phyloP scores from a whole-genome alignment of 2,888 invertebrate species.

The Papilio demoleus region DNA sequence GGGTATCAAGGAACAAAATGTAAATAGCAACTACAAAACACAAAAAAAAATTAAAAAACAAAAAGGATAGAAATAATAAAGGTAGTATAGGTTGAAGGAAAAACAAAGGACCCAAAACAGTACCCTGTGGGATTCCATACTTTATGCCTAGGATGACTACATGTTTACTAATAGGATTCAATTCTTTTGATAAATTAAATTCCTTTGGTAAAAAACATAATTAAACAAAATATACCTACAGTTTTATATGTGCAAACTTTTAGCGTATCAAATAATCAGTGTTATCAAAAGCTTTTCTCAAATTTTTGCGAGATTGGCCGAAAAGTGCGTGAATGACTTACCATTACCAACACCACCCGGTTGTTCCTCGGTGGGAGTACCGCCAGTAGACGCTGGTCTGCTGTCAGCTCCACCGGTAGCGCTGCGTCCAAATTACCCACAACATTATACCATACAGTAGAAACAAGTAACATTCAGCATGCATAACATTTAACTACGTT shows the following conservation, averaged over 20 bases:
- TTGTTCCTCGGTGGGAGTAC: conserved; percentile 91
- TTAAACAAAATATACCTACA: neutral
- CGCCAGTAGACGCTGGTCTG: conserved; percentile 90
- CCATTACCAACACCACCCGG: conserved; percentile 89
- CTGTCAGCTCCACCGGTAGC: conserved; percentile 96
- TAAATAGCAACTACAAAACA: conserved; percentile 54
- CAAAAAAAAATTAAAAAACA: conserved; percentile 43
- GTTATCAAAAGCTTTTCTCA: neutral
- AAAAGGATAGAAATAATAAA: conserved; percentile 21
- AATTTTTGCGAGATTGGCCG: conserved; percentile 9
- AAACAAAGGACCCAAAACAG: conserved; percentile 22
- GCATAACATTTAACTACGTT: neutral
- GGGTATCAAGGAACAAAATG: conserved; percentile 53
- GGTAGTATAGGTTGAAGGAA: neutral
- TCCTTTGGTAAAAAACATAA: conserved; percentile 5
- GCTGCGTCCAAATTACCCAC: conserved; percentile 72
- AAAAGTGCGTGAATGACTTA: conserved; percentile 50
- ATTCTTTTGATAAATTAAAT: neutral
- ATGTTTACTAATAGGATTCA: neutral
- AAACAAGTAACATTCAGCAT: neutral
- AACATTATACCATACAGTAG: neutral
- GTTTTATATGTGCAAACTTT: neutral
- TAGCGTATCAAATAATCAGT: neutral
- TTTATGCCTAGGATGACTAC: conserved; percentile 21
- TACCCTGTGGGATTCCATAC: conserved; percentile 46